Conservation (phyloP, 1,140 invertebrate genomes). For the Physella acuta region DNA sequence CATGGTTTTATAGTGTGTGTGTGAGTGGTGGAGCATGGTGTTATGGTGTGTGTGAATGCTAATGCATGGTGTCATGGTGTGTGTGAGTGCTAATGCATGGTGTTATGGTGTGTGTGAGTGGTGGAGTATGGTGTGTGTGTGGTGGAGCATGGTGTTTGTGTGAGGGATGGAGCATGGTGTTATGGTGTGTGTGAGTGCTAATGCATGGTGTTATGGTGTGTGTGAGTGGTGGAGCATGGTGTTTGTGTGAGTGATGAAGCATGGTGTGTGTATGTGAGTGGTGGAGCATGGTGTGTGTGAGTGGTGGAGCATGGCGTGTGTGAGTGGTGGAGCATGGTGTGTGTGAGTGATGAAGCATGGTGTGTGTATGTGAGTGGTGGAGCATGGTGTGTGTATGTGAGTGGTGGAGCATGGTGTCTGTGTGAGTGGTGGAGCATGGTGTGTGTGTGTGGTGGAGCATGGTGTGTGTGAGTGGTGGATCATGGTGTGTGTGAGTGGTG, state of each 20-base stretch:
- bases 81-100: constrained; percentile 4
- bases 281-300: neutral
- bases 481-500: neutral
- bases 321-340: neutral
- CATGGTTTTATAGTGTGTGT: no score
- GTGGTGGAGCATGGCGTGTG: neutral
- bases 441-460: no score
- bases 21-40: no score
- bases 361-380: neutral
- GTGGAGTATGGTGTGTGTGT: neutral
- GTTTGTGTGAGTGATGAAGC: neutral
- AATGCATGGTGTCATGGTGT: neutral
- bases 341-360: no score
- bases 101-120: constrained; percentile 6
- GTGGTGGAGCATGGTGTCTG: neutral
- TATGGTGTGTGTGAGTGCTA: no score
- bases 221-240: no score
- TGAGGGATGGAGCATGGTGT: neutral
- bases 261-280: neutral
- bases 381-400: constrained; percentile 2
- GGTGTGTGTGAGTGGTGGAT: no score
- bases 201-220: no score
- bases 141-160: neutral
- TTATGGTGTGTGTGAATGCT: constrained; percentile 4
- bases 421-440: no score